A percentile compares a stretch with the other conserved stretches of the same genome.
Evolutionary conservation across 2,888 invertebrate species (phyloP).

Genomic region (Alloscopus bannaensis): DNA sequence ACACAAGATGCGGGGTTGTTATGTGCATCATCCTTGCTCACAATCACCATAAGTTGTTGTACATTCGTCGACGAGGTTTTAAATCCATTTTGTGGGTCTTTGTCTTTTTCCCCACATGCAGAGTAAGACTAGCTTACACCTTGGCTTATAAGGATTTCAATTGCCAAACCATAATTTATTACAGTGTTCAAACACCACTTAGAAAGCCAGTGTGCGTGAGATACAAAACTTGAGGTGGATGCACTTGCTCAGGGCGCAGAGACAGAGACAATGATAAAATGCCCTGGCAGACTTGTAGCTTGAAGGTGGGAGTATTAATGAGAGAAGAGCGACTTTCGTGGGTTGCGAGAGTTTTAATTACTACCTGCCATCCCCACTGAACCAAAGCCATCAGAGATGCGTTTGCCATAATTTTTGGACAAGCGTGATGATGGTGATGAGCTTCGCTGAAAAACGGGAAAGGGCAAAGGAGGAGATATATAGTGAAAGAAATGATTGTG

Average conservation of each 20-base stretch:
- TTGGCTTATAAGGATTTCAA: conserved; percentile 23
- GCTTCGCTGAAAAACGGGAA: no score
- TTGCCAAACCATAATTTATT: conserved; percentile 44
- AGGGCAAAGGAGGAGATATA: neutral
- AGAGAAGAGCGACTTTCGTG: conserved; percentile 6
- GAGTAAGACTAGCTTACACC: conserved; percentile 27
- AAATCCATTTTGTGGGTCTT: conserved; percentile 17
- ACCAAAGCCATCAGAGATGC: neutral
- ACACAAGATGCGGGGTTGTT: no score
- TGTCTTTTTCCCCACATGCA: conserved; percentile 34
- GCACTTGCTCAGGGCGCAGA: no score
- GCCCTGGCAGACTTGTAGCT: neutral
- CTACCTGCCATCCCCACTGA: conserved; percentile 14
- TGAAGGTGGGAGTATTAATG: conserved; percentile 7
- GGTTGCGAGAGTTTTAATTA: conserved; percentile 28
- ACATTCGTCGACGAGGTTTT: conserved; percentile 22
- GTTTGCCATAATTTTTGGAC: conserved; percentile 21
- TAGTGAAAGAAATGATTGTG: neutral
- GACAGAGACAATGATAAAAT: no score
- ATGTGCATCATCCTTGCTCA: no score
- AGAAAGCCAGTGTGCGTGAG: neutral
- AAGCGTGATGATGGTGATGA: no score
- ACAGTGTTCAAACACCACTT: neutral
- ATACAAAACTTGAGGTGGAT: neutral
- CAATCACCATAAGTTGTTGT: neutral